Conservation (phyloP, 2,888 invertebrate genomes). For the Syrista parreyssii region DNA sequence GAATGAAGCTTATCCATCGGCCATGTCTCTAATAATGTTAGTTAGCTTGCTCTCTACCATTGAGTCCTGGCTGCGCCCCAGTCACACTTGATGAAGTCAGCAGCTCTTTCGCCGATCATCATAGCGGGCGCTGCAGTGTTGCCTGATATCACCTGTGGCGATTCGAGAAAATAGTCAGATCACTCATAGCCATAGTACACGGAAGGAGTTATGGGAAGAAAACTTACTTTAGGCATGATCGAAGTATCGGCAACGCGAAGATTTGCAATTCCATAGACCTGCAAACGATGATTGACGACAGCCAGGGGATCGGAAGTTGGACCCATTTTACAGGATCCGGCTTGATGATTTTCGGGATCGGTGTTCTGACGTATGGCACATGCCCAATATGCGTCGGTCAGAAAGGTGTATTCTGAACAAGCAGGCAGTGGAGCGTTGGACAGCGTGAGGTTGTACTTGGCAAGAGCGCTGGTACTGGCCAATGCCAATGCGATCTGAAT, state of each 20-base stretch:
- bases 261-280: conserved; percentile 74
- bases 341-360: conserved; percentile 86
- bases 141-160: conserved; percentile 60
- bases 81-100: conserved; percentile 68
- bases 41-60: conserved; percentile 46
- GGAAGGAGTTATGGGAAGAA: conserved; percentile 50
- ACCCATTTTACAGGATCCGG: conserved; percentile 87
- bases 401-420: conserved; percentile 59
- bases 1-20: conserved; percentile 11
- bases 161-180: background rate
- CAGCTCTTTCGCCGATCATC: conserved; percentile 72
- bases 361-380: conserved; percentile 79
- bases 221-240: conserved; percentile 70
- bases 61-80: conserved; percentile 63
- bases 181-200: background rate
- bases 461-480: conserved; percentile 69
- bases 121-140: conserved; percentile 72
- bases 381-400: conserved; percentile 79
- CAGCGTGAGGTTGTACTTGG: conserved; percentile 51
- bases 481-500: conserved; percentile 71
- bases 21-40: conserved; percentile 24
- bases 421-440: conserved; percentile 43
- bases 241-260: conserved; percentile 72
- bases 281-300: conserved; percentile 78
- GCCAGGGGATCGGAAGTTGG: conserved; percentile 76